Base-by-base conservation (phyloP, 2,113 vertebrate genomes). In the Leptodactylus fuscus region DNA sequence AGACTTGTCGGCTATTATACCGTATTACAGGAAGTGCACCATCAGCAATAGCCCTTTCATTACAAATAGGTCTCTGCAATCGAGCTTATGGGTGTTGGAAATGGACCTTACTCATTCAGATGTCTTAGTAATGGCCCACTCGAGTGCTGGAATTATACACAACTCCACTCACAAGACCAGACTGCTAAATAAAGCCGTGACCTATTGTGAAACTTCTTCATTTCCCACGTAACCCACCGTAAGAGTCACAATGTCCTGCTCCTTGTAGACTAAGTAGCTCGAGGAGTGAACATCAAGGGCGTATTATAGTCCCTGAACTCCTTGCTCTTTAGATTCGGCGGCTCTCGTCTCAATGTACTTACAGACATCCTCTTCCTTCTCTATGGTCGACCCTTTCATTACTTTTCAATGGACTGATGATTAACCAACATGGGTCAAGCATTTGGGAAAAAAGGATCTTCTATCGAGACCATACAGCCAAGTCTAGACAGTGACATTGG, bases 21-120 rank as follows among this genome's bases (percentile, higher is more conserved):
- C 44, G 27, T 46, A 74, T 74, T 74, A 74, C 41, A 74, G 70
- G 38, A 74, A 46, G 70, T 27, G 71, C n/a, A 75, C 15, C 27
- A 75, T 75, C 71, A 75, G 44, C 41, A 48, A 49, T 1, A 74
- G 24, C 5, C n/a, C 71, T 49, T 48, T 46, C 71, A 75, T 75
- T 48, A 75, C 1, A 18, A 36, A 29, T 24, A 46, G 22, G 16
- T 71, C 34, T 22, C 11, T 73, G 36, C 70, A 41, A 24, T 15
- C 5, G 70, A 44, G 38, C 67, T 71, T 9, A 22, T 41, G 67
- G 67, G 67, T 20, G 38, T 44, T 24, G 36, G 24, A 46, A 73
- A 41, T 20, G 38, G 70, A 44, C 36, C 70, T n/a, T 24, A 73
- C 22, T 15, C 70, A 71, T 71, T 13, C 8, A 22, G 0, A 70